Conservation (phyloP, 2,113 vertebrate genomes). For the Gallinago media region DNA sequence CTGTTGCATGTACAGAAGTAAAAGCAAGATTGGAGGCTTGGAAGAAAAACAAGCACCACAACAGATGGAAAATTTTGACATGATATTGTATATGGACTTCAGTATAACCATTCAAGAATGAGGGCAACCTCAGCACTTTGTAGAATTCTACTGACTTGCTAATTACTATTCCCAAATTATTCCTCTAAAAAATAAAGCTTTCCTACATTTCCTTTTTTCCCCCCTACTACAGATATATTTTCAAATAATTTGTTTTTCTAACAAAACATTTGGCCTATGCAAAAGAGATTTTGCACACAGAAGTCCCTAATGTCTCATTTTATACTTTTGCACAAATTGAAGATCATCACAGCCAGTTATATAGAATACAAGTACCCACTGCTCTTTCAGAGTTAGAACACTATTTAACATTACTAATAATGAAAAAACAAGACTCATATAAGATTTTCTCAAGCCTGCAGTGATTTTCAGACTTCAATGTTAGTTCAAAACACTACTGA, state of each 20-base stretch:
- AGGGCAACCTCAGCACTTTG: background rate
- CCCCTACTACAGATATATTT: rapidly evolving
- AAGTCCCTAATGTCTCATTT: background rate
- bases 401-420: background rate
- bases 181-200: background rate
- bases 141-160: background rate
- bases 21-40: background rate
- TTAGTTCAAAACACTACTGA: background rate
- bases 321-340: background rate
- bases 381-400: background rate
- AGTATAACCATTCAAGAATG: background rate
- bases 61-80: background rate
- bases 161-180: background rate
- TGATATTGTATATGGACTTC: background rate
- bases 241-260: background rate
- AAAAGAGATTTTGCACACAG: background rate
- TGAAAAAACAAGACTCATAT: background rate
- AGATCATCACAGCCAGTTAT: background rate
- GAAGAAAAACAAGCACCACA: background rate
- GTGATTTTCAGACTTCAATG: background rate
- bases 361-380: background rate
- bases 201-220: background rate
- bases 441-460: background rate
- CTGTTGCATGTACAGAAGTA: rapidly evolving
- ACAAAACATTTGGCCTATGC: background rate